A percentile compares a stretch with the other conserved stretches of the same genome.
phyloP scores from a whole-genome alignment of 2,797 vertebrate genomes.

The Halcyon chelicuti region DNA sequence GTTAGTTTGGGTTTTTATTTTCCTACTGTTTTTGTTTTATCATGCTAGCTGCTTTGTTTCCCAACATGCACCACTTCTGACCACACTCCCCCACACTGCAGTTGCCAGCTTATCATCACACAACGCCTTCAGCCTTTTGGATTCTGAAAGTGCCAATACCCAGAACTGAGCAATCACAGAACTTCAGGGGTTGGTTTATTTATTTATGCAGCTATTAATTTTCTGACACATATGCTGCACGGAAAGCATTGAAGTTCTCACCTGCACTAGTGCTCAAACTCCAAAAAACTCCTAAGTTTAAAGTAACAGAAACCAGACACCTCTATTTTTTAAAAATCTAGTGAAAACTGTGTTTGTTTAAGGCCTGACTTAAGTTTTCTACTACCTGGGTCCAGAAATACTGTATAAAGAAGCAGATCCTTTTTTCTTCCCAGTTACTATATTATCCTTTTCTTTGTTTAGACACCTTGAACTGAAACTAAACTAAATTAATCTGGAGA shows the following conservation, averaged over 20 bases:
- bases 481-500: not conserved
- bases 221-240: not conserved
- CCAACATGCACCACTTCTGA: not conserved
- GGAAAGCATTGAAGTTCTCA: not conserved
- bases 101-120: not conserved
- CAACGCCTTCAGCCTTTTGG: not conserved
- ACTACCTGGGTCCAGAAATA: not conserved
- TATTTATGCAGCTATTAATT: not conserved
- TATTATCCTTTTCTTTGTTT: not conserved
- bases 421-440: not conserved
- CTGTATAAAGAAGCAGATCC: not conserved
- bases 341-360: not conserved
- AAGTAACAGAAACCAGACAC: not conserved
- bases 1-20: not conserved
- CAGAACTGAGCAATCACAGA: not conserved
- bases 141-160: not conserved
- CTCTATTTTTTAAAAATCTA: not conserved
- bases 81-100: rapidly evolving
- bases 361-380: not conserved
- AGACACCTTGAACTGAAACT: not conserved
- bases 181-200: not conserved
- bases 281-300: rapidly evolving
- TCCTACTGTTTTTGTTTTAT: not conserved
- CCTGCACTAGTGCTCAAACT: not conserved
- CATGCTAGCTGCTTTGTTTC: not conserved